Evolutionary conservation across 2,113 vertebrate species (phyloP), one percentile per base, ranked within the genome.

Genomic region (Heterocephalus glaber): DNA sequence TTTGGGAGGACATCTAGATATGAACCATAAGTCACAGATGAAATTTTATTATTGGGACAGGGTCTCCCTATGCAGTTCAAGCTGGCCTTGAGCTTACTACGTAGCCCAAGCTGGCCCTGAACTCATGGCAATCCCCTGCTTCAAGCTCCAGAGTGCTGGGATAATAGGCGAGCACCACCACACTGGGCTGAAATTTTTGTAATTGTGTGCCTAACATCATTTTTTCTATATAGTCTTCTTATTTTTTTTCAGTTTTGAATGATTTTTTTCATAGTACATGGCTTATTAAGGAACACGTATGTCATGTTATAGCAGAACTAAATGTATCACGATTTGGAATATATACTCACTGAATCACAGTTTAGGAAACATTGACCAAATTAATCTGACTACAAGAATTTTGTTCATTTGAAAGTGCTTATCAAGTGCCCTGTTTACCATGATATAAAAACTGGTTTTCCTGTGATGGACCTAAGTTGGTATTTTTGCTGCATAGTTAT

Each of bases 341-440:
- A 56, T 13, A 68, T 70, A 30, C 60, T 72, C 28, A 24, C 54
- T n/a, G 24, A 52, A 82, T 93, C 52, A 28, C 35, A 92, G 33
- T 94, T 94, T 76, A 58, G 49, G 56, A 92, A 80, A 68, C 19
- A 70, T n/a, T 65, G 35, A 38, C 33, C 8, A 85, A 70, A 63
- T 89, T 89, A 76, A 17, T 83, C 17, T 56, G 77, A 56, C 19
- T 26, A 61, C 5, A 66, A 65, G 70, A 90, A 49, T 77, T 49
- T 52, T 80, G 17, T 11, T 60, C n/a, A 44, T 58, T 88, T 89
- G 11, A 76, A 92, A 41, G 54, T 72, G 5, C 13, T 19, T 86
- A 58, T 44, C 4, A 30, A 65, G 20, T 58, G 68, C 7, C 5
- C 4, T 56, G 12, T 13, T 11, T 24, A 68, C 41, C 41, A 77